A percentile compares a stretch with the other conserved stretches of the same genome.
These are phyloP conservation scores for Euura saliciscinereae DNA, from an alignment of 1,140 invertebrate genomes.

Conservation along the genomic window DNA sequence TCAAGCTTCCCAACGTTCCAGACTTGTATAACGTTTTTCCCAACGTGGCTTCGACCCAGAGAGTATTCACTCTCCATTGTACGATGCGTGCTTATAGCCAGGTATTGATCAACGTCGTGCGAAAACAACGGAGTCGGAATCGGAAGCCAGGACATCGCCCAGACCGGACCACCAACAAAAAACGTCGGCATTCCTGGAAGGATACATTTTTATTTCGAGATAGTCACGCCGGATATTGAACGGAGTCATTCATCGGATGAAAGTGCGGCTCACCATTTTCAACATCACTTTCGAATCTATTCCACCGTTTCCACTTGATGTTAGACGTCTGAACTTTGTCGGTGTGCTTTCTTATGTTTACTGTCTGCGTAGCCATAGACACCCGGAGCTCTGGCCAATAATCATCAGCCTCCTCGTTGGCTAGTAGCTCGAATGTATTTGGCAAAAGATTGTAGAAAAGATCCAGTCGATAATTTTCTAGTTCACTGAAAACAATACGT, in stretches of 20 bases:
- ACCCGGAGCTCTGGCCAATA: slow-evolving; percentile 51
- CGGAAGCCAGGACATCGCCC: slow-evolving; percentile 65
- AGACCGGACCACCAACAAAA: slow-evolving; percentile 68
- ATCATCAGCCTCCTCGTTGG: slow-evolving; percentile 33
- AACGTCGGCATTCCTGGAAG: slow-evolving; percentile 55
- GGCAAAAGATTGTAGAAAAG: slow-evolving; percentile 47
- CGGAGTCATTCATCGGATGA: no score
- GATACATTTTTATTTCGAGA: background rate
- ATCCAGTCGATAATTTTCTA: slow-evolving; percentile 45
- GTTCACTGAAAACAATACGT: slow-evolving; percentile 35
- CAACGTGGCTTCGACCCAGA: slow-evolving; percentile 47
- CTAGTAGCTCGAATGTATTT: slow-evolving; percentile 39
- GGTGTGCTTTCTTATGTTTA: slow-evolving; percentile 26
- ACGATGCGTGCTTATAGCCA: slow-evolving; percentile 62
- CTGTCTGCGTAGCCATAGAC: slow-evolving; percentile 48
- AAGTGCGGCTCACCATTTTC: slow-evolving; percentile 32
- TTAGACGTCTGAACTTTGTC: slow-evolving; percentile 21
- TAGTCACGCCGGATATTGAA: no score
- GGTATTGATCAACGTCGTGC: slow-evolving; percentile 54
- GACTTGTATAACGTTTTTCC: slow-evolving; percentile 64
- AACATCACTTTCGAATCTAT: slow-evolving; percentile 55
- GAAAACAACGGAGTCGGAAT: slow-evolving; percentile 52
- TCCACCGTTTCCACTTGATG: slow-evolving; percentile 51
- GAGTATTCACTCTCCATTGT: slow-evolving; percentile 54
- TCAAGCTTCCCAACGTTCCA: slow-evolving; percentile 63